These are phyloP conservation scores for Stigmatopora argus DNA, from an alignment of 2,113 vertebrate species.

Conservation along the genomic window DNA sequence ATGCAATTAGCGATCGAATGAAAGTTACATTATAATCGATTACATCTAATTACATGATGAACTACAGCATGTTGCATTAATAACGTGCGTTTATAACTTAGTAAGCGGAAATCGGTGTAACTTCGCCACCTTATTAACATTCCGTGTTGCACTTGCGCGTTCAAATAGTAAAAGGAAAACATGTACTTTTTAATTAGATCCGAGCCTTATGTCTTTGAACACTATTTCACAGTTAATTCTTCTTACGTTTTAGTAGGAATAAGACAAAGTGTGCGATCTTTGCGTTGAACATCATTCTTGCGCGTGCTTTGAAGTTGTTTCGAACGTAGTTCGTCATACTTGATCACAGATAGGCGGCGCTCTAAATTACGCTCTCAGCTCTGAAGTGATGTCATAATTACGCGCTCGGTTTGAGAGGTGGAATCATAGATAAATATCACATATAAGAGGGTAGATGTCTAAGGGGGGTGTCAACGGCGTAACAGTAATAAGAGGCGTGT, in stretches of 20 bases:
- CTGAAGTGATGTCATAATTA: no score
- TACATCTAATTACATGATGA: neutral
- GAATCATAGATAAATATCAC: no score
- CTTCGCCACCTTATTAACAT: no score
- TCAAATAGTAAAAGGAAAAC: neutral
- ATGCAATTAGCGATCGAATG: neutral
- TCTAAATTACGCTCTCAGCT: no score
- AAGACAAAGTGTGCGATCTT: neutral
- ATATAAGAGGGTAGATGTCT: no score
- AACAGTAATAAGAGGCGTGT: no score
- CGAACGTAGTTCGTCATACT: neutral
- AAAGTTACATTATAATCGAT: neutral
- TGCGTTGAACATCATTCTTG: neutral
- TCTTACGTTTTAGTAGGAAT: constrained; percentile 7
- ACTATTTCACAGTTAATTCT: neutral
- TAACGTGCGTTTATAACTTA: neutral
- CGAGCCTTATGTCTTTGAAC: neutral
- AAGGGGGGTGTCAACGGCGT: no score
- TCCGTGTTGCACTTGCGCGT: neutral
- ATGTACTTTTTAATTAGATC: neutral
- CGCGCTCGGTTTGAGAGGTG: no score
- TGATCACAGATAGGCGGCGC: neutral
- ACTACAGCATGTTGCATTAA: neutral
- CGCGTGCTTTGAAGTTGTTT: neutral
- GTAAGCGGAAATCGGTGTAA: neutral